Base-by-base conservation (phyloP, 2,797 vertebrate genomes). In the Pseudopleuronectes americanus region DNA sequence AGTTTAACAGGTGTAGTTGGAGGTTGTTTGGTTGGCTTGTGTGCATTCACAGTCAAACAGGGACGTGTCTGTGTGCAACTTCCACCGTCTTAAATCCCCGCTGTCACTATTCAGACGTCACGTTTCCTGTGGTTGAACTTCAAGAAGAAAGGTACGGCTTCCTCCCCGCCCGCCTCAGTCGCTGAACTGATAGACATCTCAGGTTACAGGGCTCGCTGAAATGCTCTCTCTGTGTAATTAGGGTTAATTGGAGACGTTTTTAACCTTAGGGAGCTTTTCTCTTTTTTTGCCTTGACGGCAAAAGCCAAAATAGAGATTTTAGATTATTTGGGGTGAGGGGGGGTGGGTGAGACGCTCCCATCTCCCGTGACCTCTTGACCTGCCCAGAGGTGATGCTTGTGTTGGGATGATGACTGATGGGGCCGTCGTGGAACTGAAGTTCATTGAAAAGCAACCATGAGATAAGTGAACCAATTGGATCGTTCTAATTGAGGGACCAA, bases 241-340 rank as follows among this genome's bases (percentile, higher is more conserved):
- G 90, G 94, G 93, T 94, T 93, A 94, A 94, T 94, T 93, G 89
- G 86, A 88, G 85, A 88, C 57, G 75, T 86, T 93, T 93, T 92
- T 87, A 87, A 90, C 90, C 90, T 83, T 59, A 68, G 64, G 80
- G 84, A 86, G 77, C 24, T 28, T 85, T 86, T 85, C 74, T 75
- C 43, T 19, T 38, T 48, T 54, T 57, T 68, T 31, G 12, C 67
- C 67, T 84, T 80, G 57, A 83, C 77, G 63, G 61, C 31, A 74
- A 83, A 79, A 66, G 68, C 62, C 22, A 70, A 84, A 88, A 76
- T 83, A 55, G 66, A 83, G 65, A 69, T 33, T 54, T 76, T 36
- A 38, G 55, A 80, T n/a, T 63, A 56, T 16, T 45, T 16, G n/a
- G 12, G 57, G 60, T 23, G 48, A 51, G 33, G 67, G 41, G 17